Evolutionary conservation across 2,113 vertebrate species (phyloP).

Genomic region (Natator depressus): DNA sequence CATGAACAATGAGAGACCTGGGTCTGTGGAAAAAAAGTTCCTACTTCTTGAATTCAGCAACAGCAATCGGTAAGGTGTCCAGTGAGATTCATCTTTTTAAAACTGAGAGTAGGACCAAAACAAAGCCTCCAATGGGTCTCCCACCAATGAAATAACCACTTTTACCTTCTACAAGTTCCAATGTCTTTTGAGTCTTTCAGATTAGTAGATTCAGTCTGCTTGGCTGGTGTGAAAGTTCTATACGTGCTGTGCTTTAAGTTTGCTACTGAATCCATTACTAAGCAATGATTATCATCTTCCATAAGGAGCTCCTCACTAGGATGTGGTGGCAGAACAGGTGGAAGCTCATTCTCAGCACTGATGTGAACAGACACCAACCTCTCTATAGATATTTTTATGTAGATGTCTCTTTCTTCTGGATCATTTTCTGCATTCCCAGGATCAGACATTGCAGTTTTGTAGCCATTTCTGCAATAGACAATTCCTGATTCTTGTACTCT

Average conservation of each 20-base stretch:
- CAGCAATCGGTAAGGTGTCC: neutral
- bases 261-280: neutral
- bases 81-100: slow-evolving; percentile 10
- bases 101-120: neutral
- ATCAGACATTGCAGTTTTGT: neutral
- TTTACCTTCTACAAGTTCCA: neutral
- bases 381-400: neutral
- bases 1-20: neutral
- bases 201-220: neutral
- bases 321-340: neutral
- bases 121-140: neutral
- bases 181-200: neutral
- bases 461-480: neutral
- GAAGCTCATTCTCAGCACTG: neutral
- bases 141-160: neutral
- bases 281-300: neutral
- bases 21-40: neutral
- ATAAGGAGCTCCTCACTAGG: neutral
- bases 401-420: rapidly evolving
- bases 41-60: neutral
- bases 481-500: neutral
- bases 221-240: neutral
- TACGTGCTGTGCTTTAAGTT: neutral
- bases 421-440: neutral
- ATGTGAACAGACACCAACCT: neutral